phyloP scores from a whole-genome alignment of 2,888 invertebrate genomes.

The Lithosia quadra region DNA sequence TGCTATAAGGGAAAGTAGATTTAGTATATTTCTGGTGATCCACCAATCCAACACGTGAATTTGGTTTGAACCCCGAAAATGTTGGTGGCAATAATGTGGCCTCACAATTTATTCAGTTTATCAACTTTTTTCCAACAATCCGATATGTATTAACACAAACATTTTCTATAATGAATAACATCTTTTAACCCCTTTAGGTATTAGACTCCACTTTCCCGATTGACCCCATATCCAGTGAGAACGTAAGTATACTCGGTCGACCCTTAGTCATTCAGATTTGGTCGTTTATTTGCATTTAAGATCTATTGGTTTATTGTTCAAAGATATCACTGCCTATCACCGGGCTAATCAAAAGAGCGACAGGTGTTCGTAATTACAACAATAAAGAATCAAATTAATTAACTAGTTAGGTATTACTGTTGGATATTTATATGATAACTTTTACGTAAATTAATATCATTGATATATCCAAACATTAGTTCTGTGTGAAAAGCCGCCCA shows the following conservation, averaged over 20 bases:
- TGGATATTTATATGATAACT: background rate
- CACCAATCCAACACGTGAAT: too few relatives aligned
- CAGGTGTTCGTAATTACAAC: slow-evolving; percentile 1
- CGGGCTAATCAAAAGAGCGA: background rate
- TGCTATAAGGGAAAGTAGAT: too few relatives aligned
- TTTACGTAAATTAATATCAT: background rate
- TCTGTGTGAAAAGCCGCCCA: background rate
- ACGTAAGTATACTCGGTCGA: too few relatives aligned
- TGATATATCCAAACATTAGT: background rate
- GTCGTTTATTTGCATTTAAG: background rate
- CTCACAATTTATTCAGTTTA: too few relatives aligned
- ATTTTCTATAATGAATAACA: too few relatives aligned
- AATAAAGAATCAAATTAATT: slow-evolving; percentile 11
- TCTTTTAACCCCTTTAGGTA: too few relatives aligned
- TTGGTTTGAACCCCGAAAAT: too few relatives aligned
- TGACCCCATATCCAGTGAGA: too few relatives aligned
- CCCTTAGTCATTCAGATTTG: background rate
- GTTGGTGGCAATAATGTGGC: too few relatives aligned
- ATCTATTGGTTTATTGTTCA: background rate
- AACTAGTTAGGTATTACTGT: background rate
- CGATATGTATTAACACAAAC: too few relatives aligned
- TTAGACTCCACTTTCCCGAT: too few relatives aligned
- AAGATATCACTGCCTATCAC: background rate
- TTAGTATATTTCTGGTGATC: background rate
- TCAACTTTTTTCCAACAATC: too few relatives aligned